Evolutionary conservation across 2,113 vertebrate species (phyloP).

Genomic region (Reinhardtius hippoglossoides): DNA sequence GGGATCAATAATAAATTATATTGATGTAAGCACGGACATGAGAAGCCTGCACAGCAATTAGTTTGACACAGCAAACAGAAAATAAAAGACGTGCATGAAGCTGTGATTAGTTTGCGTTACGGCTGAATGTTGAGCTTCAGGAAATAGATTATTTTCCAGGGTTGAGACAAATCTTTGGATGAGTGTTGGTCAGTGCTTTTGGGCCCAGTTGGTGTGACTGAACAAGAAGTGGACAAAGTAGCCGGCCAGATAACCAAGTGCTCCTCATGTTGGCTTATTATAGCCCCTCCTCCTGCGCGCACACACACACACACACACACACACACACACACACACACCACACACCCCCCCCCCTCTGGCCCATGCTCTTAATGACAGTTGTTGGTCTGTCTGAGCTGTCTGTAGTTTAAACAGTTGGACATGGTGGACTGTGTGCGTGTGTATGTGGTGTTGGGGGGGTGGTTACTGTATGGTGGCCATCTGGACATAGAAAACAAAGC

Average conservation of each 20-base stretch:
- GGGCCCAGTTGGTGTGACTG: not conserved
- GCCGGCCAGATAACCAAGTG: slow-evolving; percentile 22
- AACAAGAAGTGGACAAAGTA: slow-evolving; percentile 24
- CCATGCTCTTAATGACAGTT: slow-evolving; percentile 72
- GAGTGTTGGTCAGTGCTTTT: not conserved
- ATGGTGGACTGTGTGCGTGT: slow-evolving; percentile 25
- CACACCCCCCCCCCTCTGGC: slow-evolving; percentile 50
- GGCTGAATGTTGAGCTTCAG: too few species aligned
- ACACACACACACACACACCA: not conserved
- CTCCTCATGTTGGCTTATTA: slow-evolving; percentile 33
- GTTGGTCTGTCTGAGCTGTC: slow-evolving; percentile 76
- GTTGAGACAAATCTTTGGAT: not conserved
- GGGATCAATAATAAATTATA: too few species aligned
- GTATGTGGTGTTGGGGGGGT: slow-evolving; percentile 13
- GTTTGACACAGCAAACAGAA: too few species aligned
- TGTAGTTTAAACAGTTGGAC: slow-evolving; percentile 70
- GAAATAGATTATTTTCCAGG: not conserved
- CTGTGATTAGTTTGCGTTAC: too few species aligned
- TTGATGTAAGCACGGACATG: too few species aligned
- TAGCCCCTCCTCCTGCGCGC: slow-evolving; percentile 2
- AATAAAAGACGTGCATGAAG: too few species aligned
- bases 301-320: slow-evolving; percentile 21
- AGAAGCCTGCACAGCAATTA: too few species aligned
- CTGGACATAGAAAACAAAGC: slow-evolving; percentile 70
- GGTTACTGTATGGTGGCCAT: slow-evolving; percentile 78